Conservation (phyloP, 1,140 invertebrate species). For the Papilio glaucus region DNA sequence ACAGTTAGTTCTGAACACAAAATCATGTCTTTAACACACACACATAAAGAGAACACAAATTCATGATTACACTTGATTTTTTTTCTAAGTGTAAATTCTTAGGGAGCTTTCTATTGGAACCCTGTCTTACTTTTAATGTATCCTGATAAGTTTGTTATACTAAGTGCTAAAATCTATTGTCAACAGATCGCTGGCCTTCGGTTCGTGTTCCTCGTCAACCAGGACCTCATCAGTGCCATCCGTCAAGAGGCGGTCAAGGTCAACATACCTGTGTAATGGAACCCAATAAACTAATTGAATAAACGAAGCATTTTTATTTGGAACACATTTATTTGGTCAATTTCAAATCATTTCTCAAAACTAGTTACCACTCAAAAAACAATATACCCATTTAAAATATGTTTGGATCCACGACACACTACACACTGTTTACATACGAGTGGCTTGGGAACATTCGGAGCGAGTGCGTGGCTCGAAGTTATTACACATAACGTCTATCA, state of each 20-base stretch:
- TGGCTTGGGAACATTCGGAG: slow-evolving; percentile 32
- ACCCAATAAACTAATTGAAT: slow-evolving; percentile 53
- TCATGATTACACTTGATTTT: too few species aligned
- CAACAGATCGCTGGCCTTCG: slow-evolving; percentile 93
- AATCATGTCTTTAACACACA: too few species aligned
- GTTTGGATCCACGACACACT: slow-evolving; percentile 48
- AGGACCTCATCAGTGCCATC: slow-evolving; percentile 94
- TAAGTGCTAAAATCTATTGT: slow-evolving; percentile 42
- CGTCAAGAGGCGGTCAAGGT: slow-evolving; percentile 92
- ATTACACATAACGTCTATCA: slow-evolving; percentile 69
- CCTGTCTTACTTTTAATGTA: too few species aligned
- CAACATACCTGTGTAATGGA: slow-evolving; percentile 81
- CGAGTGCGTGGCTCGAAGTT: slow-evolving; percentile 43
- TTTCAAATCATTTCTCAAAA: slow-evolving; percentile 77
- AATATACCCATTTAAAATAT: slow-evolving; percentile 67
- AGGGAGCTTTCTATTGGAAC: too few species aligned
- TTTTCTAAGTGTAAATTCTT: too few species aligned
- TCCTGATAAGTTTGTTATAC: too few species aligned
- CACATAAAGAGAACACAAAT: too few species aligned
- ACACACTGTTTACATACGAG: slow-evolving; percentile 45
- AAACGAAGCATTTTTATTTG: slow-evolving; percentile 72
- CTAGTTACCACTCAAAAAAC: slow-evolving; percentile 75
- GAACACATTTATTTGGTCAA: slow-evolving; percentile 84
- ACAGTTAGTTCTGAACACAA: too few species aligned
- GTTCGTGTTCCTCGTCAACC: slow-evolving; percentile 97